Evolutionary conservation across 1,140 invertebrate species (phyloP), one percentile per base, ranked within the genome.

Genomic region (Episyrphus balteatus): DNA sequence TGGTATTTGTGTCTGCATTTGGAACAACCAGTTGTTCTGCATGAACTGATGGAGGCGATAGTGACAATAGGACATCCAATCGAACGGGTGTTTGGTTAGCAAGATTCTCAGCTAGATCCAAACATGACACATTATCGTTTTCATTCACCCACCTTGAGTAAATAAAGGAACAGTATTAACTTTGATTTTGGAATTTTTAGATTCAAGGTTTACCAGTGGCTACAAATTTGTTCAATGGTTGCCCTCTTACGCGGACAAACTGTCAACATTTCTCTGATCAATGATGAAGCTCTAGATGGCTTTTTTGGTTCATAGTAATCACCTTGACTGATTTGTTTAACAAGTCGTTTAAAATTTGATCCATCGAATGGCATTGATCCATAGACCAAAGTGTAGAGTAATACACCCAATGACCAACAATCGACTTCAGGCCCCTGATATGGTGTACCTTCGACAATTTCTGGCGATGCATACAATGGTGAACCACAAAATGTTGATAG

Each of bases 351-450:
- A 66, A 98, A 98, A 73, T 98, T 97, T 47, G 91, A 92, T 43
- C 95, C 95, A 73, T 98, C 95, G 69, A 99, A 99, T 19, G 96
- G 96, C 96, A 99, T 99, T 52, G 94, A 92, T 57, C 96, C 95
- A 70, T 99, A 99, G 40, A 98, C 94, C 59, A 99, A 73, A 21
- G 96, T 98, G 62, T 99, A 99, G 1, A 99, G 73, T 15, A 99
- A 75, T 34, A 99, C 96, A 46, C 96, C 96, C 42, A 99, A 72
- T 15, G 92, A 97, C 96, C 95, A 98, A 68, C 88, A 94, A 58
- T 87, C 84, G 9, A 82, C 85, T 78, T 98, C 94, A 8, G 95
- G 94, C n/a, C 95, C 95, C 58, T 88, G 85, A 64, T 99, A 99
- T 1, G 95, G 93, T 15, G 86, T 92, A 48, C 95, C 96, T 72